Conservation (phyloP, 2,113 vertebrate genomes). For the Antechinus flavipes region DNA sequence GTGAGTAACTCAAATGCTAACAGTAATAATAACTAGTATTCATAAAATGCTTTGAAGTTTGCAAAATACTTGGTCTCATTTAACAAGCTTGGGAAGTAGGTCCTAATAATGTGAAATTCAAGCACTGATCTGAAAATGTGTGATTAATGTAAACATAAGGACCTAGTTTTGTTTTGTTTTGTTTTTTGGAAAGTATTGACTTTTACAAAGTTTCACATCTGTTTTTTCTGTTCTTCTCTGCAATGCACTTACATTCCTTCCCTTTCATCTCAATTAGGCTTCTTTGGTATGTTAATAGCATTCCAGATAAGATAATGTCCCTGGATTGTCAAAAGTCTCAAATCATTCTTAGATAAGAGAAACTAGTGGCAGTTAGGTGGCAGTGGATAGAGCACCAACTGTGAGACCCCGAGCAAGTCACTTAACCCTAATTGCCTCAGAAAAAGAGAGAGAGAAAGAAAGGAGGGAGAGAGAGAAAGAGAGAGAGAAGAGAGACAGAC, state of each 20-base stretch:
- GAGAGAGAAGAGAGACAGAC: too few relatives aligned
- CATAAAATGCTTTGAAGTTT: not conserved
- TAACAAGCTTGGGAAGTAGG: not conserved
- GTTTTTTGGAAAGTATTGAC: not conserved
- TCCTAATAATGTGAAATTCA: not conserved
- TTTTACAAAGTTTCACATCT: constrained; percentile 15
- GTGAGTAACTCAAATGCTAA: not conserved
- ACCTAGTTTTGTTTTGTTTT: not conserved
- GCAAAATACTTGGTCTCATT: not conserved
- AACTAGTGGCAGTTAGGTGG: too few relatives aligned
- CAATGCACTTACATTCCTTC: constrained; percentile 7
- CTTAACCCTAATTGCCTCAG: too few relatives aligned
- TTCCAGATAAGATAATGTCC: constrained; percentile 31
- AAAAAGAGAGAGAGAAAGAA: too few relatives aligned
- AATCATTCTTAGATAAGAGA: not conserved
- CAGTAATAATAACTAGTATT: constrained; percentile 11
- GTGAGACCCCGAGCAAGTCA: too few relatives aligned
- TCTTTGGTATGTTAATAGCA: not conserved
- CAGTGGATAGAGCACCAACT: too few relatives aligned
- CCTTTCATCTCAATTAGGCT: not conserved
- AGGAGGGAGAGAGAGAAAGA: not conserved
- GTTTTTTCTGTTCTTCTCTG: not conserved
- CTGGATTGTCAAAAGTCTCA: constrained; percentile 14
- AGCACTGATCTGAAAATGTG: not conserved
- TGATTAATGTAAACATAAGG: not conserved